phyloP scores from a whole-genome alignment of 2,888 invertebrate genomes.

The Dolichomitus sp. region DNA sequence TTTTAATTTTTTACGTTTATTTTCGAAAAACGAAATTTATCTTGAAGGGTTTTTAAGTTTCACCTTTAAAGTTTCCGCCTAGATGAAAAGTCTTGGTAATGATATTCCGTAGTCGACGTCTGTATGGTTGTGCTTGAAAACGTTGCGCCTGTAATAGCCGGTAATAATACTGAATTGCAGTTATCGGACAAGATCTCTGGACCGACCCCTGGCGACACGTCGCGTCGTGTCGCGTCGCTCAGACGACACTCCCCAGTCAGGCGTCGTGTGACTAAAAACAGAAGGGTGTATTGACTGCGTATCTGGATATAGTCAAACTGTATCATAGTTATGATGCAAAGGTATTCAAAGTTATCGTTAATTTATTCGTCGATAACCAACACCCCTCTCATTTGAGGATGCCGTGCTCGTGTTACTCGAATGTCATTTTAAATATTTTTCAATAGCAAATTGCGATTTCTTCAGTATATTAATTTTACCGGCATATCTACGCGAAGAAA shows the following conservation, averaged over 20 bases:
- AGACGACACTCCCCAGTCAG: constrained; percentile 15
- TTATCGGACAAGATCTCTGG: constrained; percentile 55
- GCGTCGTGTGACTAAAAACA: constrained; percentile 3
- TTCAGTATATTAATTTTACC: neutral
- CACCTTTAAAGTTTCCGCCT: neutral
- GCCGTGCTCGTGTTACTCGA: neutral
- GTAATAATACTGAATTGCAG: constrained; percentile 58
- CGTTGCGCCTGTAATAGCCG: constrained; percentile 44
- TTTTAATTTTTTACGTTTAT: neutral
- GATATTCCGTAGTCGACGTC: constrained; percentile 7
- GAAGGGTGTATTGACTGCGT: constrained; percentile 8
- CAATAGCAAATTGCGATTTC: neutral
- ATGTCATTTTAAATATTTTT: constrained; percentile 25
- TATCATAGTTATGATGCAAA: constrained; percentile 46
- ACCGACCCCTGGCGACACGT: constrained; percentile 57
- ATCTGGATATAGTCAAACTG: constrained; percentile 56
- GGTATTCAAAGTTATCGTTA: constrained; percentile 71
- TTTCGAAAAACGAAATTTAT: neutral
- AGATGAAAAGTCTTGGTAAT: neutral
- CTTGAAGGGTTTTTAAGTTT: neutral
- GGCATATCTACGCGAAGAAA: neutral
- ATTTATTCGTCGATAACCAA: constrained; percentile 72
- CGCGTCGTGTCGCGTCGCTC: constrained; percentile 42
- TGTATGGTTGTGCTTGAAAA: constrained; percentile 24
- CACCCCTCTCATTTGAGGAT: constrained; percentile 59